These are phyloP conservation scores for Corythoichthys haematopterus DNA, from an alignment of 2,113 vertebrate genomes.

Conservation along the genomic window DNA sequence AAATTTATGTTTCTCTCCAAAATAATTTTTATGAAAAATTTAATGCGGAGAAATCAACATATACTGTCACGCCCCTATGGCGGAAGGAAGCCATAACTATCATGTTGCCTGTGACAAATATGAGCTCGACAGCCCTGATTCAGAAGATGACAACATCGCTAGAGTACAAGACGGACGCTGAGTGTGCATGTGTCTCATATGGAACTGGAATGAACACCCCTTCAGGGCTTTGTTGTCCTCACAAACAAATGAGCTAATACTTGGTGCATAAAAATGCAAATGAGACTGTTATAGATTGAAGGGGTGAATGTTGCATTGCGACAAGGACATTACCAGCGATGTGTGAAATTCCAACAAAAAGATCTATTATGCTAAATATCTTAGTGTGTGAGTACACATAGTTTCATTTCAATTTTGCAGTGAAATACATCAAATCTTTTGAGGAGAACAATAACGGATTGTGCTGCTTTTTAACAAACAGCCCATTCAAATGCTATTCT, in stretches of 20 bases:
- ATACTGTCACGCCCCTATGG: too few relatives aligned
- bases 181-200: constrained; percentile 1
- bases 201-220: constrained; percentile 1
- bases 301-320: background rate
- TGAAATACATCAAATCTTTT: constrained; percentile 11
- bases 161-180: constrained; percentile 3
- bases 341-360: constrained; percentile 3
- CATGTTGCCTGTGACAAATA: too few relatives aligned
- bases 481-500: constrained; percentile 18
- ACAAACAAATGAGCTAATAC: constrained; percentile 3
- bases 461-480: constrained; percentile 25
- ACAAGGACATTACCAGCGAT: constrained; percentile 11
- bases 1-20: too few relatives aligned
- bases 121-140: background rate
- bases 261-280: constrained; percentile 9
- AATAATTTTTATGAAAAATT: too few relatives aligned
- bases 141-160: background rate
- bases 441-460: constrained; percentile 29
- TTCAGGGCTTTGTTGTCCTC: constrained; percentile 11
- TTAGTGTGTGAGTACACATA: constrained; percentile 17
- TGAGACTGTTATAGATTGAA: background rate
- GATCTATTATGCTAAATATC: constrained; percentile 16
- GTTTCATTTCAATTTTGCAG: background rate
- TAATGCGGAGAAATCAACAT: too few relatives aligned
- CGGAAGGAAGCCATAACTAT: too few relatives aligned